phyloP scores from a whole-genome alignment of 2,113 vertebrate species.

The Aspidoscelis tigris region DNA sequence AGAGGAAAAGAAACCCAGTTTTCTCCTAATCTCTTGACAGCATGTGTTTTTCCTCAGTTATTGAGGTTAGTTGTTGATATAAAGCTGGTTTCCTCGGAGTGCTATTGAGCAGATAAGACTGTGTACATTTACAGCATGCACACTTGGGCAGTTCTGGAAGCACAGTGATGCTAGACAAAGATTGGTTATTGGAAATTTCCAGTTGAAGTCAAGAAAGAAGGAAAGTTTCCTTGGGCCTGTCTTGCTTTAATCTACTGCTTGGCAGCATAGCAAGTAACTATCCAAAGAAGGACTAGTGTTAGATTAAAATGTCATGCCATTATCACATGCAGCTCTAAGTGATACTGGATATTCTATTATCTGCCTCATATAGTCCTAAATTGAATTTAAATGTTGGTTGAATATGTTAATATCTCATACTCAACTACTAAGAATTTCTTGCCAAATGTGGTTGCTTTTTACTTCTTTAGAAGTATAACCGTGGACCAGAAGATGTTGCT shows the following conservation, averaged over 20 bases:
- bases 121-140: neutral
- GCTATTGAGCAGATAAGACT: neutral
- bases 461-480: neutral
- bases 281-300: neutral
- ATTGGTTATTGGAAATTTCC: conserved; percentile 26
- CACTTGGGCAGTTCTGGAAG: conserved; percentile 1
- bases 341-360: conserved; percentile 15
- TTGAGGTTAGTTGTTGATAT: neutral
- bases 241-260: neutral
- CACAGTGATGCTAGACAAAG: neutral
- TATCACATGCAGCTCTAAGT: conserved; percentile 20
- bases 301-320: conserved; percentile 21
- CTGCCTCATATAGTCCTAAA: conserved; percentile 22
- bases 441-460: neutral
- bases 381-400: conserved; percentile 16
- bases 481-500: neutral
- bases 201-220: neutral
- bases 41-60: neutral
- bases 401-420: neutral
- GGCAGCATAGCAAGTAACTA: neutral
- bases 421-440: neutral
- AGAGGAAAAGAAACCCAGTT: neutral
- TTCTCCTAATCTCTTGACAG: neutral
- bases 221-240: fast-evolving
- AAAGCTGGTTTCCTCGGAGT: neutral